These are phyloP conservation scores for Hyppa rectilinea DNA, from an alignment of 2,888 invertebrate genomes.

Conservation along the genomic window DNA sequence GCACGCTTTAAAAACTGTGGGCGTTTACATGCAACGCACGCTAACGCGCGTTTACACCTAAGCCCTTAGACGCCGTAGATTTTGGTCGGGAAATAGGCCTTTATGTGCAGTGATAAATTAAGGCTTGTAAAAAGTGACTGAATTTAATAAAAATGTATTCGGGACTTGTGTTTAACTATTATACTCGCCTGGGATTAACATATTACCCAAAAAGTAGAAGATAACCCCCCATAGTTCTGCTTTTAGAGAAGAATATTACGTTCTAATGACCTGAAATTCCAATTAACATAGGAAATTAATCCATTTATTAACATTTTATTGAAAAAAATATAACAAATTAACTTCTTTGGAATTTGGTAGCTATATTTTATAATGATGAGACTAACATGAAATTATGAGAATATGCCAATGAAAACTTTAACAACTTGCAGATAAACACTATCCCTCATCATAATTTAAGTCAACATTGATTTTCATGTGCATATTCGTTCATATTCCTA, in stretches of 20 bases:
- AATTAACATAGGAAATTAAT: slow-evolving; percentile 43
- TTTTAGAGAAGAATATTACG: slow-evolving; percentile 21
- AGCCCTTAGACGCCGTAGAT: background rate
- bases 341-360: slow-evolving; percentile 31
- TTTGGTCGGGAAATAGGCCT: background rate
- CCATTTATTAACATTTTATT: slow-evolving; percentile 42
- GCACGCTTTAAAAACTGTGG: slow-evolving; percentile 19
- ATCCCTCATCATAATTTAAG: background rate
- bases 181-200: slow-evolving; percentile 35
- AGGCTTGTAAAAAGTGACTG: slow-evolving; percentile 30
- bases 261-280: slow-evolving; percentile 23
- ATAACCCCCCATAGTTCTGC: slow-evolving; percentile 32
- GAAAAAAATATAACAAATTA: slow-evolving; percentile 44
- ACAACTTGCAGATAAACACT: background rate
- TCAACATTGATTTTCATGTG: slow-evolving; percentile 43
- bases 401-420: slow-evolving; percentile 52
- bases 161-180: slow-evolving; percentile 2
- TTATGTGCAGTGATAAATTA: background rate
- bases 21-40: slow-evolving; percentile 23
- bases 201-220: slow-evolving; percentile 11
- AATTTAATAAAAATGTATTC: background rate
- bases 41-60: background rate
- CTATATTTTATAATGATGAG: background rate
- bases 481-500: slow-evolving; percentile 43
- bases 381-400: slow-evolving; percentile 43